A percentile compares a stretch with the other conserved stretches of the same genome.
Evolutionary conservation across 2,888 invertebrate genomes (phyloP).

Genomic region (Leptinotarsa haldemani): DNA sequence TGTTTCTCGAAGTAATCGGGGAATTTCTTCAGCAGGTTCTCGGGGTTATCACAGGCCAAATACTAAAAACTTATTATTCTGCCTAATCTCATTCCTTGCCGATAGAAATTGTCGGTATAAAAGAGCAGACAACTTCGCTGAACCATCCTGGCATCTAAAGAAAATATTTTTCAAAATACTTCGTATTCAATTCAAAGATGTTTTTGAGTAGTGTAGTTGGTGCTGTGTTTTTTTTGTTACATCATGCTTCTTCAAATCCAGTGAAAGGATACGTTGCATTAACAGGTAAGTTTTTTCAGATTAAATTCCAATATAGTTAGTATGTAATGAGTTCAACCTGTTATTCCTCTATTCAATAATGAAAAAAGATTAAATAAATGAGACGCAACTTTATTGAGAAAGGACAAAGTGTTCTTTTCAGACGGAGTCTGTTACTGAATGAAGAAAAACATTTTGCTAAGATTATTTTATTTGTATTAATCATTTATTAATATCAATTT

Average conservation of each 20-base stretch:
- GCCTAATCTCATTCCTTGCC: neutral
- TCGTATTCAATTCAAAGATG: neutral
- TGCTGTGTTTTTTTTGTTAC: neutral
- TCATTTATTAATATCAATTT: too few species aligned
- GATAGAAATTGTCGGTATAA: neutral
- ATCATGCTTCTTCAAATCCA: neutral
- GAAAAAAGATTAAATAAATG: too few species aligned
- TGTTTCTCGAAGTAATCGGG: neutral
- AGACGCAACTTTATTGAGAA: too few species aligned
- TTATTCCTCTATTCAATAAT: too few species aligned
- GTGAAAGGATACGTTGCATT: neutral
- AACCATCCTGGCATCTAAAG: neutral
- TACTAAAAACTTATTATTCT: neutral
- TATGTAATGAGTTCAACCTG: too few species aligned
- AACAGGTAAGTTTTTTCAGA: neutral
- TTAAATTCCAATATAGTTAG: too few species aligned
- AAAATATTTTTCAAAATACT: neutral
- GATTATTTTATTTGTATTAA: too few species aligned
- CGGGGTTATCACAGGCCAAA: slow-evolving; percentile 8
- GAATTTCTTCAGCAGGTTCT: neutral
- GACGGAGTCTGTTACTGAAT: too few species aligned
- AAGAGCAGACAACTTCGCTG: neutral
- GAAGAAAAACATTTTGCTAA: too few species aligned
- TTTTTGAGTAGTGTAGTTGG: neutral
- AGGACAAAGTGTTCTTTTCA: too few species aligned